These are phyloP conservation scores for Diarsia brunnea DNA, from an alignment of 2,888 invertebrate species.

Conservation along the genomic window DNA sequence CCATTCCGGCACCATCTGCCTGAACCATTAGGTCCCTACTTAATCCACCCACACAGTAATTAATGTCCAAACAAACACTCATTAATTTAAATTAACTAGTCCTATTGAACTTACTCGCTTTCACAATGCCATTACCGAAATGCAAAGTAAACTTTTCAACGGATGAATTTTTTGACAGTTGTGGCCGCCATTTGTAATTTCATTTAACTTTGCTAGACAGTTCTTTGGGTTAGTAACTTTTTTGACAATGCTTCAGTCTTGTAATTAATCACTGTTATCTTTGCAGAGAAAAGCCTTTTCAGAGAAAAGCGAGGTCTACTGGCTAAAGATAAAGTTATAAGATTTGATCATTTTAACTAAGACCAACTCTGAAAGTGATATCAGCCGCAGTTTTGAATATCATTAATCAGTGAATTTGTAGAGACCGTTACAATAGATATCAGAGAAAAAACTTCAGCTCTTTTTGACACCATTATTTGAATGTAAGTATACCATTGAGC, in stretches of 20 bases:
- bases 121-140: conserved; percentile 54
- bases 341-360: background rate
- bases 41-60: conserved; percentile 51
- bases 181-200: conserved; percentile 51
- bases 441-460: too few relatives aligned
- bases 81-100: conserved; percentile 53
- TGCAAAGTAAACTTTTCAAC: conserved; percentile 43
- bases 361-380: background rate
- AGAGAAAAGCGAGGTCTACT: conserved; percentile 4
- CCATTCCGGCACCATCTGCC: conserved; percentile 55
- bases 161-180: conserved; percentile 32
- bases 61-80: conserved; percentile 57
- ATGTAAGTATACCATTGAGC: too few relatives aligned
- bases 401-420: background rate
- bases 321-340: conserved; percentile 8
- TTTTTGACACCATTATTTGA: background rate
- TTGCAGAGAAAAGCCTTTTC: conserved; percentile 42
- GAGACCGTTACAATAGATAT: background rate
- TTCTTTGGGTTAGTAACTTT: conserved; percentile 22
- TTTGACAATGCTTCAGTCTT: conserved; percentile 30
- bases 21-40: conserved; percentile 44
- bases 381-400: background rate
- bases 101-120: conserved; percentile 49
- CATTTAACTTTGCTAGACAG: conserved; percentile 48
- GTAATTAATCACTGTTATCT: conserved; percentile 38